These are phyloP conservation scores for Drosophila sucinea DNA, from an alignment of 1,140 invertebrate species.

Conservation along the genomic window DNA sequence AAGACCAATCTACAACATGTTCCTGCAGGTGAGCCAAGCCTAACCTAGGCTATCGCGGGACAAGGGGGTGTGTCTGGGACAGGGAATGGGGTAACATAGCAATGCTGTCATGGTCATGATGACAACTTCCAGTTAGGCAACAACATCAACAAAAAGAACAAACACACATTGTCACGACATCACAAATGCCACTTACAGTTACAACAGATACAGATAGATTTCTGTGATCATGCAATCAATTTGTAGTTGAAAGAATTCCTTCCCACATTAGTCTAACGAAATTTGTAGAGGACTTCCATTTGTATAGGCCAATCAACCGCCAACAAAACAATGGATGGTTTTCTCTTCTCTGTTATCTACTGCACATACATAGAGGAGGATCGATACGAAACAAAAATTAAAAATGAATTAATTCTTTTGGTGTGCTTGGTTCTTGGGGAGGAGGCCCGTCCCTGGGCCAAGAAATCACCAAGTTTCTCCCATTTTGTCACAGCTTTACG, in stretches of 20 bases:
- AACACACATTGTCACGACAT: conserved; percentile 62
- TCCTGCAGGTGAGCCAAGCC: conserved; percentile 73
- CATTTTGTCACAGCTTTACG: conserved; percentile 11
- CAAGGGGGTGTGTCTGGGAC: background rate
- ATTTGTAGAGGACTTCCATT: background rate
- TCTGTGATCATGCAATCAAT: conserved; percentile 45
- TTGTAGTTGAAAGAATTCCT: conserved; percentile 16
- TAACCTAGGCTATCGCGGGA: background rate
- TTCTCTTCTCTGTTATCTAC: no score
- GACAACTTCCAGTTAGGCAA: conserved; percentile 64
- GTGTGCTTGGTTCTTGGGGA: no score
- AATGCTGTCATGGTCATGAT: conserved; percentile 65
- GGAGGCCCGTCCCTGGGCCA: no score
- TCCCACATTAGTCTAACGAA: conserved; percentile 3
- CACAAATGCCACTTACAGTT: conserved; percentile 66
- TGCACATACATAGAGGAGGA: no score
- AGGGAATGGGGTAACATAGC: conserved; percentile 30
- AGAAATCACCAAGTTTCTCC: background rate
- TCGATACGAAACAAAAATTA: no score
- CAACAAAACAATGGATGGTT: no score
- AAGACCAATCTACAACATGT: conserved; percentile 73
- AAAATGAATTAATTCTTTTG: no score
- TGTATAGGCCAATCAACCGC: no score
- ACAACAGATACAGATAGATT: conserved; percentile 48
- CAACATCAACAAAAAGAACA: conserved; percentile 17